Evolutionary conservation across 2,797 vertebrate species (phyloP).

Genomic region (Spondyliosoma cantharus): DNA sequence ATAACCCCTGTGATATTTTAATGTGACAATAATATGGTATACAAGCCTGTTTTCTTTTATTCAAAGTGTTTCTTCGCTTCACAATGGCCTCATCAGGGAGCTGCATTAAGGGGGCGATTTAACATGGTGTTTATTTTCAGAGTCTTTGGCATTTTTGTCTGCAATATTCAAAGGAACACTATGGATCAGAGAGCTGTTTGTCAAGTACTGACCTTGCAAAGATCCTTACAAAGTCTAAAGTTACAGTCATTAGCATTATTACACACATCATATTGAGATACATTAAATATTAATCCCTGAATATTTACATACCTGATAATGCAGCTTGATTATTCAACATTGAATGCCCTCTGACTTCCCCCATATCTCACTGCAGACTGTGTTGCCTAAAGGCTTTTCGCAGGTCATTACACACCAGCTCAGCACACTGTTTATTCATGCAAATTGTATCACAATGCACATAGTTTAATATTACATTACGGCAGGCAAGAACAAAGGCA

Average conservation of each 20-base stretch:
- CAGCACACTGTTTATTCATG: slow-evolving; percentile 60
- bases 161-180: slow-evolving; percentile 10
- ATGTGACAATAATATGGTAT: not conserved
- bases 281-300: slow-evolving; percentile 59
- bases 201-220: slow-evolving; percentile 38
- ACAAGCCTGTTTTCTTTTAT: not conserved
- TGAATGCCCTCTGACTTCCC: slow-evolving; percentile 45
- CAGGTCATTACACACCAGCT: slow-evolving; percentile 51
- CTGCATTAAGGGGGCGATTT: not conserved
- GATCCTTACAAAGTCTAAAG: slow-evolving; percentile 3
- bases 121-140: not conserved
- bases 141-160: not conserved
- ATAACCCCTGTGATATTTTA: not conserved
- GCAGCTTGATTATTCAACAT: slow-evolving; percentile 65
- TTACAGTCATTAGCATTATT: slow-evolving; percentile 36
- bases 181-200: slow-evolving; percentile 37
- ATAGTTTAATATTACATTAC: slow-evolving; percentile 54
- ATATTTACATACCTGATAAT: slow-evolving; percentile 68
- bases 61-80: not conserved
- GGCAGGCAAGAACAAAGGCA: slow-evolving; percentile 45
- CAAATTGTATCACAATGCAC: slow-evolving; percentile 60
- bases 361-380: slow-evolving; percentile 31
- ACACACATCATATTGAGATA: slow-evolving; percentile 38
- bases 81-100: not conserved
- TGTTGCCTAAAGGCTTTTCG: slow-evolving; percentile 43